phyloP scores from a whole-genome alignment of 92 coral and sea anemone genomes.

The Parazoanthus swiftii region DNA sequence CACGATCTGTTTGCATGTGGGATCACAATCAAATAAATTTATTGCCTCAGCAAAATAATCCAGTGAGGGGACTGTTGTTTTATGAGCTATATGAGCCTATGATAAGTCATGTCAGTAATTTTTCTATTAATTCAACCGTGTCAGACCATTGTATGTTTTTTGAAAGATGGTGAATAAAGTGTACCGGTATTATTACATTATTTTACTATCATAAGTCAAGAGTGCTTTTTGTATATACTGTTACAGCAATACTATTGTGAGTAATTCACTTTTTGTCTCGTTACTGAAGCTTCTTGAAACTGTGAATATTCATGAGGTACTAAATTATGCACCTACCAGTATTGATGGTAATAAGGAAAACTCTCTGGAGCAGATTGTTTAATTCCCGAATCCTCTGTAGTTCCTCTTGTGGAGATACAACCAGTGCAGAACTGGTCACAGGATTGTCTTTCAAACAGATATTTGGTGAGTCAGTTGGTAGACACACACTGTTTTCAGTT shows the following conservation, averaged over 20 bases:
- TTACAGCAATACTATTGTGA: too few relatives aligned
- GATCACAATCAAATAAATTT: too few relatives aligned
- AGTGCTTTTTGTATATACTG: too few relatives aligned
- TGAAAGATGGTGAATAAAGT: too few relatives aligned
- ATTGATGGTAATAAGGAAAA: conserved; percentile 75
- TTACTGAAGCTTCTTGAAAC: neutral
- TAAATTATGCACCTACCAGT: conserved; percentile 49
- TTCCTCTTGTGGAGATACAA: neutral
- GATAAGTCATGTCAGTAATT: too few relatives aligned
- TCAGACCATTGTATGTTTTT: too few relatives aligned
- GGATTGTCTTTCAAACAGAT: conserved; percentile 27
- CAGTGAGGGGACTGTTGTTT: too few relatives aligned
- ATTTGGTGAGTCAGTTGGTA: neutral
- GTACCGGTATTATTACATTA: too few relatives aligned
- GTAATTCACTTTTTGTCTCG: neutral
- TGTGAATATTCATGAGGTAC: neutral
- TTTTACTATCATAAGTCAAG: too few relatives aligned
- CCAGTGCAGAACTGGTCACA: neutral
- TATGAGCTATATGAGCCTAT: too few relatives aligned
- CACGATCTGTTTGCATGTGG: conserved; percentile 32
- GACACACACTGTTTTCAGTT: neutral
- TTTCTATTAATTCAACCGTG: too few relatives aligned
- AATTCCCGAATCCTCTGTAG: conserved; percentile 51
- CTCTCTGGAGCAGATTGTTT: conserved; percentile 75
- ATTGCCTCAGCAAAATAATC: too few relatives aligned